Evolutionary conservation across 2,113 vertebrate species (phyloP).

Genomic region (Rhegmatorhina hoffmannsi): DNA sequence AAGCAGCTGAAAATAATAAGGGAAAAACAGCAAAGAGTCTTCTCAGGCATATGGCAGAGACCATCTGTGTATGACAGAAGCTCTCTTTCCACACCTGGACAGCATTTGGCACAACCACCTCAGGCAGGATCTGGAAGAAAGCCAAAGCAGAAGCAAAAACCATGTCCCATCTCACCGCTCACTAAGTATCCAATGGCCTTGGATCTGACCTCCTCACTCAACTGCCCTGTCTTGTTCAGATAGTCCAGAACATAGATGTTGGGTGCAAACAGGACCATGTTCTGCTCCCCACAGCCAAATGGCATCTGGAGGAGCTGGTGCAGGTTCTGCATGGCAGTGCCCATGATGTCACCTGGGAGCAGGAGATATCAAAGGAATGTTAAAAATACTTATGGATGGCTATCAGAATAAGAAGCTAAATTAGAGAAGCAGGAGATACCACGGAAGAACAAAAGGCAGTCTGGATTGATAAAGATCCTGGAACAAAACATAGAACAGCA

Average conservation of each 20-base stretch:
- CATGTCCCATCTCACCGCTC: constrained; percentile 74
- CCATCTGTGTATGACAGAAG: not conserved
- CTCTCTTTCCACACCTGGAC: not conserved
- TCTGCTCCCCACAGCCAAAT: constrained; percentile 90
- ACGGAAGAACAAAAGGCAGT: not conserved
- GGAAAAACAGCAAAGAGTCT: not conserved
- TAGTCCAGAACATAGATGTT: constrained; percentile 89
- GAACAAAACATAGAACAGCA: not conserved
- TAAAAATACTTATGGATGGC: not conserved
- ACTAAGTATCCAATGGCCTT: constrained; percentile 79
- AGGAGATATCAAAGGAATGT: not conserved
- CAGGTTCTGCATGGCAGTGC: constrained; percentile 82
- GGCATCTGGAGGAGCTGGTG: constrained; percentile 87
- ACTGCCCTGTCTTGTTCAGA: constrained; percentile 81
- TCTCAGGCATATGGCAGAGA: not conserved
- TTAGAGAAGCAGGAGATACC: not conserved
- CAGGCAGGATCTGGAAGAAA: not conserved
- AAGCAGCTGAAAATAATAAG: not conserved
- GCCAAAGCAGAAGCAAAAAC: not conserved
- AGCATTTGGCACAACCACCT: not conserved
- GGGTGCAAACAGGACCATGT: constrained; percentile 86
- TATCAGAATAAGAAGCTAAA: not conserved
- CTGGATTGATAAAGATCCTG: not conserved
- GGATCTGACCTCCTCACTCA: constrained; percentile 72
- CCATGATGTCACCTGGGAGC: constrained; percentile 85